A percentile compares a stretch with the other conserved stretches of the same genome.
phyloP scores from a whole-genome alignment of 1,140 invertebrate species.

The Samia ricini region DNA sequence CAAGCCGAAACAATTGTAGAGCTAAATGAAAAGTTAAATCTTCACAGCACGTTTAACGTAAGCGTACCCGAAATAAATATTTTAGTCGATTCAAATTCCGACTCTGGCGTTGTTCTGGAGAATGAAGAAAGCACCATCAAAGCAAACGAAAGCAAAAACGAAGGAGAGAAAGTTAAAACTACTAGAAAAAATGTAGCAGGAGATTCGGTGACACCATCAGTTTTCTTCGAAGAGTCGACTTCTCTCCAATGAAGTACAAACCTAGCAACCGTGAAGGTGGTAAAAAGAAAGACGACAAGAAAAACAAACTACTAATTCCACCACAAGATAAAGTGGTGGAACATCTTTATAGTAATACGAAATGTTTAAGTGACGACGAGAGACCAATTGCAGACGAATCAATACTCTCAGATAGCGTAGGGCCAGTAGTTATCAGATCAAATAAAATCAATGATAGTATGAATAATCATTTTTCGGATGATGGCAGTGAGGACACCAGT shows the following conservation, averaged over 20 bases:
- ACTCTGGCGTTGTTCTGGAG: slow-evolving; percentile 65
- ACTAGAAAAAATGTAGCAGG: slow-evolving; percentile 59
- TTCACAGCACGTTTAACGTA: slow-evolving; percentile 29
- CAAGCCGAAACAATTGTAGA: slow-evolving; percentile 60
- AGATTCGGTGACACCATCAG: slow-evolving; percentile 64
- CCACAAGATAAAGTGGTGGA: slow-evolving; percentile 33
- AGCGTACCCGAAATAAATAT: slow-evolving; percentile 54
- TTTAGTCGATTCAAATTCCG: slow-evolving; percentile 63
- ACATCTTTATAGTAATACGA: slow-evolving; percentile 49
- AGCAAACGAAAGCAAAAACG: slow-evolving; percentile 43
- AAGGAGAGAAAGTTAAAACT: slow-evolving; percentile 54
- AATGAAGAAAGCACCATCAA: slow-evolving; percentile 50
- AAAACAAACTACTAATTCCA: slow-evolving; percentile 52
- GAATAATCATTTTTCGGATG: slow-evolving; percentile 71
- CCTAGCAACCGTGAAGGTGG: slow-evolving; percentile 44
- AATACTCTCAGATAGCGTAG: slow-evolving; percentile 47
- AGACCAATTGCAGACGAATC: slow-evolving; percentile 44
- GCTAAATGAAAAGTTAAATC: slow-evolving; percentile 50
- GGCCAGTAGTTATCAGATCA: slow-evolving; percentile 51
- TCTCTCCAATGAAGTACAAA: slow-evolving; percentile 74
- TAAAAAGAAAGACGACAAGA: slow-evolving; percentile 67
- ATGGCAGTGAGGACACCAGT: slow-evolving; percentile 69
- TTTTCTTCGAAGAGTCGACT: slow-evolving; percentile 65
- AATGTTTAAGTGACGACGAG: slow-evolving; percentile 63
- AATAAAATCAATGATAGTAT: slow-evolving; percentile 70